Evolutionary conservation across 1,140 invertebrate genomes (phyloP), one percentile per base, ranked within the genome.

Genomic region (Palaemon carinicauda): DNA sequence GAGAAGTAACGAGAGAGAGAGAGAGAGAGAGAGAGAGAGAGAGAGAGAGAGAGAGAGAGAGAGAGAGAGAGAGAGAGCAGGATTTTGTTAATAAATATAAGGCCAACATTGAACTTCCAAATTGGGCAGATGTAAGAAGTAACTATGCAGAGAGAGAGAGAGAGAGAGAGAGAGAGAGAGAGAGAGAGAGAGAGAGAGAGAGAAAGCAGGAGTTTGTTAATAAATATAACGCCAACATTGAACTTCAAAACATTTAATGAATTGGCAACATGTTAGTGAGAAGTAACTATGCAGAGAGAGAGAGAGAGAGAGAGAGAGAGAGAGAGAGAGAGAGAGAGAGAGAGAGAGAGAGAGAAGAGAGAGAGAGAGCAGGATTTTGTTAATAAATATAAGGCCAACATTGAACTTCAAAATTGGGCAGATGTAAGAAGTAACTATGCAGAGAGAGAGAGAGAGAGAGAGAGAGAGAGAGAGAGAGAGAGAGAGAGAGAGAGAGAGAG

Each of bases 81-180:
- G 56, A 2, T 3, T 0, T 7, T n/a, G n/a, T n/a, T n/a, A n/a
- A n/a, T n/a, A n/a, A n/a, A n/a, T n/a, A n/a, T n/a, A n/a, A n/a
- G n/a, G n/a, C n/a, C n/a, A n/a, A n/a, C n/a, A n/a, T n/a, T n/a
- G n/a, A n/a, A n/a, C n/a, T n/a, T n/a, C n/a, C n/a, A n/a, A n/a
- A n/a, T n/a, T n/a, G n/a, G n/a, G n/a, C n/a, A n/a, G n/a, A n/a
- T n/a, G n/a, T n/a, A n/a, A n/a, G n/a, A n/a, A n/a, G n/a, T n/a
- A n/a, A n/a, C n/a, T n/a, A n/a, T n/a, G n/a, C 21, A 24, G 60
- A 69, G 60, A 24, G 60, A 69, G 60, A 24, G 60, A 69, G 60
- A 69, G 60, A 69, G 60, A 69, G 60, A 69, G 60, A 24, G 60
- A 69, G 60, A 24, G 60, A 69, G 60, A 69, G 60, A 69, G 60